Base-by-base conservation (phyloP, 1,140 invertebrate genomes). In the Triops longicaudatus region DNA sequence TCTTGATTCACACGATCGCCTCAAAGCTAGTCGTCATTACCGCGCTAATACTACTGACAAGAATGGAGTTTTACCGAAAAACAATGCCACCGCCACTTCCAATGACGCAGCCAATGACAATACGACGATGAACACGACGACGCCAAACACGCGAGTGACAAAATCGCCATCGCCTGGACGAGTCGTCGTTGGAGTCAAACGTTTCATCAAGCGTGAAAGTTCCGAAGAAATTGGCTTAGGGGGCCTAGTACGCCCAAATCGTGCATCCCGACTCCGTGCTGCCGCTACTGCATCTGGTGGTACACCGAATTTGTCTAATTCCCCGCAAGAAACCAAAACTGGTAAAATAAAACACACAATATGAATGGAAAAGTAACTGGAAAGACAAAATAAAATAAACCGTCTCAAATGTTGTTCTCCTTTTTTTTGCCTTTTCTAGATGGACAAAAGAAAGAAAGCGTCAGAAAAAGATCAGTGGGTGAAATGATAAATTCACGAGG, bases 261-360 rank as follows among this genome's bases (percentile, higher is more conserved):
- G 80, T 26, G 77, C 81, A 10, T 80, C 81, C 12, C 74, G 81
- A 27, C 78, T 81, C 9, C 77, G 81, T 28, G 80, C 80, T 2
- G 80, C 81, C 31, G 79, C 76, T 2, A 42, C 80, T 74, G 26
- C 76, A 2, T 41, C 80, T 74, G 26, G 78, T 74, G 50, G 75
- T 1, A 72, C 73, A 17, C 43, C 74, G 14, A 63, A 63, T 22
- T 22, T 9, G 50, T 63, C 50, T 63, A 63, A n/a, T 63, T 63
- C 50, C 50, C 50, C 50, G 14, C 50, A 63, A 63, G 50, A 63
- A 9, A 10, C n/a, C 0, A 63, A 63, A 63, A 63, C 4, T 6
- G 50, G 50, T 63, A 22, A 63, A 63, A 22, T n/a, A 63, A 63
- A 63, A 4, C 14, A 37, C 31, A 37, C 7, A 37, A 37, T 2